Evolutionary conservation across 2,113 vertebrate species (phyloP), one percentile per base, ranked within the genome.

Genomic region (Tiliqua scincoides): DNA sequence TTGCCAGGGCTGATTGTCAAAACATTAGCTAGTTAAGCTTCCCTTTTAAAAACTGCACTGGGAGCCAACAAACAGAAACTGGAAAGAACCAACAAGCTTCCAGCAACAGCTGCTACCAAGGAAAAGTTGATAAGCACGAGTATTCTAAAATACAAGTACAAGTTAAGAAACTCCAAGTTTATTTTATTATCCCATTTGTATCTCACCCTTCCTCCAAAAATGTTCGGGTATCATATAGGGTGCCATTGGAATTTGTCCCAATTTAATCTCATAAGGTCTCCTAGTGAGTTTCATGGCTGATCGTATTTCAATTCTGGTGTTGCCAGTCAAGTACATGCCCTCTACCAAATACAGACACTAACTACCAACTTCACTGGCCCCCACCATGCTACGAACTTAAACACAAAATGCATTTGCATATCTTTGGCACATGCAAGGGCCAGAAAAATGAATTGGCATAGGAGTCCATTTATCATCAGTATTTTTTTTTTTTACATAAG

Each of bases 1-100:
- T 82, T 82, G 80, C 80, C 80, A 82, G 80, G n/a, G 67, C 65
- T 71, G 48, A n/a, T 70, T 82, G 80, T 82, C 80, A 82, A 82
- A 82, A 82, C n/a, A 57, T 71, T 82, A 70, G 65, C 65, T 82
- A 71, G 70, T 82, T 57, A 57, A 82, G 32, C 48, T 35, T 71
- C 65, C 52, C 67, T 70, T 70, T 70, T 27, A 71, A 71, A 82
- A 82, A 82, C 48, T 82, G 48, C 27, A 59, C 21, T 21, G 68
- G 52, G 32, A 54, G 67, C 67, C 80, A 82, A 82, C 48, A 57
- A 82, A 71, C 32, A 82, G 21, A 2, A 82, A 30, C 57, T 71
- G 67, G 67, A 82, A 82, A 52, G 48, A 82, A 82, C 48, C 68
- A 70, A 68, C 23, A 27, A 21, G 63, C 54, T 82, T 70, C 80